Conservation (phyloP, 1,140 invertebrate genomes). For the Penaeus indicus region DNA sequence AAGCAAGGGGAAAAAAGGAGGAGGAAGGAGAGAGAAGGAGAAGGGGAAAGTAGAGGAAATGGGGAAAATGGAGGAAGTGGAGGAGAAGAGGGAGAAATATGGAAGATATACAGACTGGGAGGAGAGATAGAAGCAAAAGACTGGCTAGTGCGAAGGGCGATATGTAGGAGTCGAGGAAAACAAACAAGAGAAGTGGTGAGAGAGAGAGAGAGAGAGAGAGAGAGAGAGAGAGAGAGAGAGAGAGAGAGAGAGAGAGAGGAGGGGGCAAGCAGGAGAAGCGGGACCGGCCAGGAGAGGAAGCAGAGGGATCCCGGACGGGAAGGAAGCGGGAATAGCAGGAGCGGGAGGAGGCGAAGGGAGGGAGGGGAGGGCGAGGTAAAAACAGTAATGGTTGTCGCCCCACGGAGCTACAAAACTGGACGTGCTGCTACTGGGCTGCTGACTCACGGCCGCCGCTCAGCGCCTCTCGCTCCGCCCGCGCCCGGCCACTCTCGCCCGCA, state of each 20-base stretch:
- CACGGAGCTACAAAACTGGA: neutral
- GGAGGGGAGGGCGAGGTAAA: constrained; percentile 11
- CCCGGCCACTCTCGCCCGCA: neutral
- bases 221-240: neutral
- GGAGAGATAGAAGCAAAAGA: too few relatives aligned
- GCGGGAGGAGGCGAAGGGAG: neutral
- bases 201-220: neutral
- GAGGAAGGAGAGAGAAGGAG: too few relatives aligned
- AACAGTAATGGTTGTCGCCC: constrained; percentile 11
- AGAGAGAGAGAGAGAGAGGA: neutral
- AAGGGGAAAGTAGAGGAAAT: too few relatives aligned
- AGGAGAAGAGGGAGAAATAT: too few relatives aligned
- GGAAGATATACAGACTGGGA: too few relatives aligned
- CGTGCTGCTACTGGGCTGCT: neutral
- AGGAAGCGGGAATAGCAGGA: too few relatives aligned
- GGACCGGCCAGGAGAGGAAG: constrained; percentile 10
- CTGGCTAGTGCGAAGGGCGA: too few relatives aligned
- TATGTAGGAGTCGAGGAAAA: too few relatives aligned
- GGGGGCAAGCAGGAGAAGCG: neutral
- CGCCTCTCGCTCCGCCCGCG: neutral
- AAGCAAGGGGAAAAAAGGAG: too few relatives aligned
- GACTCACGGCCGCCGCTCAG: neutral
- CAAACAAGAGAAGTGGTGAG: neutral
- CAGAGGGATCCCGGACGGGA: neutral
- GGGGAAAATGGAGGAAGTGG: too few relatives aligned